Conservation (phyloP, 1,140 invertebrate genomes). For the Microplitis demolitor region DNA sequence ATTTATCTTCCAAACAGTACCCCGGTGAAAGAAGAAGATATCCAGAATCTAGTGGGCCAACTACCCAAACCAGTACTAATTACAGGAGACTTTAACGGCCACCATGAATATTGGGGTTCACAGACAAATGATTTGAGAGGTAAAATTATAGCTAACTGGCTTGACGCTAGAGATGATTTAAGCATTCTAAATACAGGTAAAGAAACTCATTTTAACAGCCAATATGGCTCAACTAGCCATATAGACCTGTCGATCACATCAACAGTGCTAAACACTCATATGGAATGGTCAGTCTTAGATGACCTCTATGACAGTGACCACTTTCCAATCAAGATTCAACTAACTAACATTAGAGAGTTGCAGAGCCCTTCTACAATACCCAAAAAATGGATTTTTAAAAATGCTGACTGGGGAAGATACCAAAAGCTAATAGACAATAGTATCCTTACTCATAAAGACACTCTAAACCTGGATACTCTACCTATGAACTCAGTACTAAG, state of each 20-base stretch:
- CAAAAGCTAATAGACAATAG: not conserved
- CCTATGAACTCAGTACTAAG: constrained; percentile 31
- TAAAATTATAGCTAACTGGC: constrained; percentile 33
- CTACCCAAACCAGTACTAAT: constrained; percentile 41
- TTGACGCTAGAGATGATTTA: constrained; percentile 17
- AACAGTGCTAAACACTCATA: constrained; percentile 14
- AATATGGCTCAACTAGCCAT: not conserved
- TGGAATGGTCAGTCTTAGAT: constrained; percentile 19
- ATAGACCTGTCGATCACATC: constrained; percentile 38
- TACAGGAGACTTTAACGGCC: constrained; percentile 43
- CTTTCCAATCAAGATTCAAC: constrained; percentile 36
- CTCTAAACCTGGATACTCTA: not conserved
- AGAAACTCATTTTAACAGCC: not conserved
- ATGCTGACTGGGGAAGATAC: constrained; percentile 33
- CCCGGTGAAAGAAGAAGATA: constrained; percentile 12
- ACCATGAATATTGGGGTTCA: constrained; percentile 42
- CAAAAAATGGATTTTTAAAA: constrained; percentile 38
- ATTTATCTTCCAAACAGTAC: constrained; percentile 37
- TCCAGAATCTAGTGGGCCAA: constrained; percentile 37
- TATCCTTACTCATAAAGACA: constrained; percentile 14
- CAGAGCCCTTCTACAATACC: not conserved
- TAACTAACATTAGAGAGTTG: not conserved
- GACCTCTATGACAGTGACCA: constrained; percentile 41
- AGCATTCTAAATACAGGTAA: not conserved
- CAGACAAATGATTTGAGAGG: constrained; percentile 37